Evolutionary conservation across 2,797 vertebrate species (phyloP).

Genomic region (Pteropus rufus): DNA sequence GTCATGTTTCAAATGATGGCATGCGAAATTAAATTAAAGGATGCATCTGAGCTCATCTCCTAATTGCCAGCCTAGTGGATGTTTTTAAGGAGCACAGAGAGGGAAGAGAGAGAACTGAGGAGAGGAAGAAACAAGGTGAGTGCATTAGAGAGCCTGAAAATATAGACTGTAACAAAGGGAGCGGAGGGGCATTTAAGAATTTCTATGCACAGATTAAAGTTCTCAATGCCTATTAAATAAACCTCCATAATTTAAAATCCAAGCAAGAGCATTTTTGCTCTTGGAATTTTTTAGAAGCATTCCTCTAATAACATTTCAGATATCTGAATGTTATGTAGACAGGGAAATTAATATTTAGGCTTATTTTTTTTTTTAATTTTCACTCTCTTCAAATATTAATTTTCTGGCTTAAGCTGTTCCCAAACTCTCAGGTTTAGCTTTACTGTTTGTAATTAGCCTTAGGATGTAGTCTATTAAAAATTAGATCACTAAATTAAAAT

Average conservation of each 20-base stretch:
- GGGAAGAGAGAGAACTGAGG: neutral
- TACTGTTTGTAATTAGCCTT: neutral
- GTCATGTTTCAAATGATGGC: conserved; percentile 64
- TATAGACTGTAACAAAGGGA: neutral
- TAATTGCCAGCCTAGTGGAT: conserved; percentile 59
- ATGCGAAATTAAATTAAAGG: conserved; percentile 70
- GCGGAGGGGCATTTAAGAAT: neutral
- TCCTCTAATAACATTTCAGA: neutral
- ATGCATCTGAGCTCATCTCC: conserved; percentile 47
- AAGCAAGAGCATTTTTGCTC: neutral
- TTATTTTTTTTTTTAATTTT: neutral
- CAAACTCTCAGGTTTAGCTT: conserved; percentile 33
- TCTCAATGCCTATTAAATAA: neutral
- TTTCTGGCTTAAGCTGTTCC: neutral
- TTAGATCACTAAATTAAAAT: neutral
- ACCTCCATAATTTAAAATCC: neutral
- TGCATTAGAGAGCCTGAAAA: neutral
- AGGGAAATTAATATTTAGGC: neutral
- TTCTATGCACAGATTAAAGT: neutral
- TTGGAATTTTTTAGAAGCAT: neutral
- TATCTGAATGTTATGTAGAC: neutral
- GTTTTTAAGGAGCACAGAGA: conserved; percentile 40
- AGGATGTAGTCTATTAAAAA: neutral
- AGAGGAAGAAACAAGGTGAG: neutral
- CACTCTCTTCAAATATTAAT: neutral